Base-by-base conservation (phyloP, 2,888 invertebrate species). In the Polyommatus iphigenia region DNA sequence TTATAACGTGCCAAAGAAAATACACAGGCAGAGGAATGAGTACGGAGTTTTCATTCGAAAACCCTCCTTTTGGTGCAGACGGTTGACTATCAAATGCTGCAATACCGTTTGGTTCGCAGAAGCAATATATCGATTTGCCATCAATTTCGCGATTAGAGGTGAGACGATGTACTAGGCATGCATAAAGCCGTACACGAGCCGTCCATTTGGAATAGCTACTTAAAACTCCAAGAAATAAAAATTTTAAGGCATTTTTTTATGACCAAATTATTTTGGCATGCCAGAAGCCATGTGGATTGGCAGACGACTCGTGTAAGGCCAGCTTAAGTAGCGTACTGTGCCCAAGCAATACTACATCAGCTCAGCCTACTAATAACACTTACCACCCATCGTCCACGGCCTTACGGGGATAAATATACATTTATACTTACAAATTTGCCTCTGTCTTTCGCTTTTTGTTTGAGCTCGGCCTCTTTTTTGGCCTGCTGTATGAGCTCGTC, bases 401-500 rank as follows among this genome's bases (percentile, higher is more conserved):
- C 88, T 90, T 90, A 92, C 86, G 86, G 87, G 87, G 87, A 87
- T 88, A 90, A 92, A 91, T 91, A 92, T 90, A 93, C 90, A 91
- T 91, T 90, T 87, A 93, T 93, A 94, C 93, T 94, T 93, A 94
- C 94, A 87, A 93, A 91, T 91, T 92, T 94, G 87, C 91, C 95
- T 94, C 94, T 94, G 88, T 94, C 94, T 90, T 94, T 94, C 89
- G 94, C 91, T 90, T 93, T 94, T 85, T 91, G 91, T 91, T 95
- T 95, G 83, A 92, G 87, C 83, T 94, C 94, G 82, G 95, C 95
- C 88, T 95, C 95, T 86, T 91, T 92, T 88, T 95, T 95, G 81
- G 95, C 95, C 87, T 94, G 94, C 85, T 94, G 93, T 85, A 95
- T 93, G 79, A 95, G 93, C 86, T 95, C 95, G 84, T 95, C 95